Evolutionary conservation across 1,140 invertebrate species (phyloP).

Genomic region (Procambarus clarkii): DNA sequence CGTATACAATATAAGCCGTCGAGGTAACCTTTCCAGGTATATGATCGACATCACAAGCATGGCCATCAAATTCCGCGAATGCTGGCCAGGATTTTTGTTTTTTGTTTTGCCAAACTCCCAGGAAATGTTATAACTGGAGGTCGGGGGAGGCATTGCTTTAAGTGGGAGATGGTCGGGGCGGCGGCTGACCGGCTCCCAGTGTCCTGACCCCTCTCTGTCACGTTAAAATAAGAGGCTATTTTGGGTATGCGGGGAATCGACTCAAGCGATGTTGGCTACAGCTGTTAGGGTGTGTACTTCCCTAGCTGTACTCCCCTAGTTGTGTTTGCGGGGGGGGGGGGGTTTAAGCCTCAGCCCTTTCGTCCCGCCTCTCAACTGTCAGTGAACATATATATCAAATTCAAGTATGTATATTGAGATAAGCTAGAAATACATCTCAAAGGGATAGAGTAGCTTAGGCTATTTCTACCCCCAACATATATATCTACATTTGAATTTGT

Average conservation of each 20-base stretch:
- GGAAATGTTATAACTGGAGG: slow-evolving; percentile 20
- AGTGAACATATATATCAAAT: too few relatives aligned
- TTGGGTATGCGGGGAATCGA: slow-evolving; percentile 17
- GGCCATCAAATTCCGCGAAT: slow-evolving; percentile 29
- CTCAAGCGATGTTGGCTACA: not conserved
- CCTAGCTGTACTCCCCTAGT: not conserved
- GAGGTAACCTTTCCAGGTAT: not conserved
- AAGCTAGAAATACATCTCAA: too few relatives aligned
- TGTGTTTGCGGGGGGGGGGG: too few relatives aligned
- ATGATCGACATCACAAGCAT: slow-evolving; percentile 35
- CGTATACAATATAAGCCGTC: too few relatives aligned
- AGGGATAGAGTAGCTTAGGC: too few relatives aligned
- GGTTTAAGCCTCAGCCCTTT: too few relatives aligned
- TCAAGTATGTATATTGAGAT: too few relatives aligned
- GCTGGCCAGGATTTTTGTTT: not conserved
- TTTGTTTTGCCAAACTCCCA: not conserved
- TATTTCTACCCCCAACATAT: too few relatives aligned
- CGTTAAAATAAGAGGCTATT: slow-evolving; percentile 12
- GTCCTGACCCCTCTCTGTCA: not conserved
- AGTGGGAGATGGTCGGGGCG: not conserved
- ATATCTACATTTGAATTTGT: too few relatives aligned
- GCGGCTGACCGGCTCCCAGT: not conserved
- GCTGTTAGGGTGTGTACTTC: not conserved
- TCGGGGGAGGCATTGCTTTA: not conserved
- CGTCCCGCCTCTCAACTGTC: too few relatives aligned